Conservation (phyloP, 2,888 invertebrate species). For the Mythimna pallens region DNA sequence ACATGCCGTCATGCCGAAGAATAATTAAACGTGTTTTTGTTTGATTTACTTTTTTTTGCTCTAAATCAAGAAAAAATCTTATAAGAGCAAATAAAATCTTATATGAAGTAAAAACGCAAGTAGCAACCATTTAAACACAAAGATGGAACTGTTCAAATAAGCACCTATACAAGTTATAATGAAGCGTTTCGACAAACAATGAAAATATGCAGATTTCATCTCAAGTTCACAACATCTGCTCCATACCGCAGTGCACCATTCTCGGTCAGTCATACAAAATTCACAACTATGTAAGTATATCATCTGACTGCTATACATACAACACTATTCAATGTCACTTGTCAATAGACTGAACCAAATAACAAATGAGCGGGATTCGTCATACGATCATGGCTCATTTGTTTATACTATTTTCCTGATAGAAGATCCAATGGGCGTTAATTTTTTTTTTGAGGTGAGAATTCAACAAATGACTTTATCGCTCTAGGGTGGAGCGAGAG, state of each 20-base stretch:
- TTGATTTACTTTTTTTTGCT: constrained; percentile 31
- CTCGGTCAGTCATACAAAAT: constrained; percentile 51
- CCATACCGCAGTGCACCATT: constrained; percentile 69
- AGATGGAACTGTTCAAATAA: constrained; percentile 16
- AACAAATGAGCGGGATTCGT: constrained; percentile 38
- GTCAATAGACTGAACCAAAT: constrained; percentile 33
- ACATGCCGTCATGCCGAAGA: constrained; percentile 15
- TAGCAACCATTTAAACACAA: neutral
- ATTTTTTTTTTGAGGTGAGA: too few relatives aligned
- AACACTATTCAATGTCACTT: constrained; percentile 38
- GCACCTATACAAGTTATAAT: constrained; percentile 13
- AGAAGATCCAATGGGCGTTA: constrained; percentile 24
- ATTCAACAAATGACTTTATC: too few relatives aligned
- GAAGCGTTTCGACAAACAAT: constrained; percentile 45
- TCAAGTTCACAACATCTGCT: constrained; percentile 67
- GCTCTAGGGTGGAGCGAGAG: too few relatives aligned
- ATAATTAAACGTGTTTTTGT: constrained; percentile 27
- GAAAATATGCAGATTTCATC: constrained; percentile 62
- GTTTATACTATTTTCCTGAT: constrained; percentile 47
- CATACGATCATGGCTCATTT: constrained; percentile 38
- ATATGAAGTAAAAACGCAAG: constrained; percentile 7
- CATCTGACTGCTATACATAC: constrained; percentile 29
- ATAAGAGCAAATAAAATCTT: constrained; percentile 11
- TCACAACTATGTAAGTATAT: constrained; percentile 45
- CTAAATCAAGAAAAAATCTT: constrained; percentile 29